Percentiles rank a stretch among this genome's conserved stretches.
Evolutionary conservation across 2,888 invertebrate genomes (phyloP).

Genomic region (Antheraea yamamai): DNA sequence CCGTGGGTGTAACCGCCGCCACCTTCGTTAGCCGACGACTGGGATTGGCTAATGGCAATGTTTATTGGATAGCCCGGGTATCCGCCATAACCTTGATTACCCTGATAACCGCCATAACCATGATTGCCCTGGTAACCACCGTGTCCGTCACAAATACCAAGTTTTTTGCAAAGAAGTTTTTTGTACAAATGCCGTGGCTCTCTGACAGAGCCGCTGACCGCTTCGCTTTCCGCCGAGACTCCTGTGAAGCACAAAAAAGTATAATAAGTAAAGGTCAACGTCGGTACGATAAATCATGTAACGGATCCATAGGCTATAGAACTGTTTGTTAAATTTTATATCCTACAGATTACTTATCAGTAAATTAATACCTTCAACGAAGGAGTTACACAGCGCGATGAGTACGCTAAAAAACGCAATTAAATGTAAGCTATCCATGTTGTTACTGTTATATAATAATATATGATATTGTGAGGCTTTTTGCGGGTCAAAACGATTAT

Average conservation of each 20-base stretch:
- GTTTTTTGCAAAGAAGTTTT: slow-evolving; percentile 56
- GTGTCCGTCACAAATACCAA: slow-evolving; percentile 54
- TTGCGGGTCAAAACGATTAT: slow-evolving; percentile 60
- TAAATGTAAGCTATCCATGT: slow-evolving; percentile 51
- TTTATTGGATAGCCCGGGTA: slow-evolving; percentile 58
- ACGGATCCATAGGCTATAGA: slow-evolving; percentile 1
- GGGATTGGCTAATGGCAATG: slow-evolving; percentile 75
- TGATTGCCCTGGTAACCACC: slow-evolving; percentile 31
- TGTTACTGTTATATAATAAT: slow-evolving; percentile 49
- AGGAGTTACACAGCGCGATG: slow-evolving; percentile 33
- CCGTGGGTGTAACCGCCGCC: slow-evolving; percentile 39
- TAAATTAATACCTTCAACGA: slow-evolving; percentile 18
- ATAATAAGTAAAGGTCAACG: background rate
- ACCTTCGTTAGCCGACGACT: slow-evolving; percentile 52
- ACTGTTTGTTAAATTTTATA: background rate
- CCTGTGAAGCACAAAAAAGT: slow-evolving; percentile 38
- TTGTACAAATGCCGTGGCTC: slow-evolving; percentile 48
- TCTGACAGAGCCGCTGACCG: slow-evolving; percentile 37
- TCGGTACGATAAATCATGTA: background rate
- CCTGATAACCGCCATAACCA: slow-evolving; percentile 31
- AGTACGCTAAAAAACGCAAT: slow-evolving; percentile 48
- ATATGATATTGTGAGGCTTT: slow-evolving; percentile 52
- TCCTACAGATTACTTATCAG: background rate
- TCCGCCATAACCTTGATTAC: slow-evolving; percentile 37
- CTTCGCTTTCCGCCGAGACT: slow-evolving; percentile 33